These are phyloP conservation scores for Lagocephalus sceleratus DNA, from an alignment of 2,797 vertebrate species.

Conservation along the genomic window DNA sequence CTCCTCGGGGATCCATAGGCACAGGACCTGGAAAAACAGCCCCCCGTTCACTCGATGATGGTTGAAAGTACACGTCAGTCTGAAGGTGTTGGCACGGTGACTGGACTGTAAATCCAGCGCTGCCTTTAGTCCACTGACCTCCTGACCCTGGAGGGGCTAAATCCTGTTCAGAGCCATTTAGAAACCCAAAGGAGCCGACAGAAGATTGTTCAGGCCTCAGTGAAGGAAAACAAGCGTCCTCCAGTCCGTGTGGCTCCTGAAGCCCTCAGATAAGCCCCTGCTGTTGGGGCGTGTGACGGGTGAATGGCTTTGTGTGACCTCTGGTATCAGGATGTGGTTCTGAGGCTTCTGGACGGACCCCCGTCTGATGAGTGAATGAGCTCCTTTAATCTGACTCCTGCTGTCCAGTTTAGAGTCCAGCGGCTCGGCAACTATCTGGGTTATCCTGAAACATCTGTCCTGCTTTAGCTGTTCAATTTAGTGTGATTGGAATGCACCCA, in stretches of 20 bases:
- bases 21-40: not conserved
- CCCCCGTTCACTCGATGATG: no score
- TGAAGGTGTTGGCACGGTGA: constrained; percentile 2
- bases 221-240: constrained; percentile 31
- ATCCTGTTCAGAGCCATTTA: constrained; percentile 36
- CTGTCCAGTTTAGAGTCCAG: no score
- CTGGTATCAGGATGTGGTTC: constrained; percentile 11
- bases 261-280: constrained; percentile 26
- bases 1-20: constrained; percentile 9
- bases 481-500: no score
- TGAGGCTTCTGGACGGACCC: no score
- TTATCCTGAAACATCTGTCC: no score
- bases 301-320: constrained; percentile 19
- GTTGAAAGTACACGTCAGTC: constrained; percentile 30
- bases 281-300: not conserved
- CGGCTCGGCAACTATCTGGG: no score
- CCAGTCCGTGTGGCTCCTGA: constrained; percentile 28
- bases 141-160: constrained; percentile 48
- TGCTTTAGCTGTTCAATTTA: no score
- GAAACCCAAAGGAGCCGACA: constrained; percentile 43
- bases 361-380: no score
- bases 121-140: constrained; percentile 61
- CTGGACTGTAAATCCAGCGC: constrained; percentile 48
- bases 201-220: constrained; percentile 26
- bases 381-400: no score